phyloP scores from a whole-genome alignment of 2,113 vertebrate genomes.

The Pyrgilauda ruficollis region DNA sequence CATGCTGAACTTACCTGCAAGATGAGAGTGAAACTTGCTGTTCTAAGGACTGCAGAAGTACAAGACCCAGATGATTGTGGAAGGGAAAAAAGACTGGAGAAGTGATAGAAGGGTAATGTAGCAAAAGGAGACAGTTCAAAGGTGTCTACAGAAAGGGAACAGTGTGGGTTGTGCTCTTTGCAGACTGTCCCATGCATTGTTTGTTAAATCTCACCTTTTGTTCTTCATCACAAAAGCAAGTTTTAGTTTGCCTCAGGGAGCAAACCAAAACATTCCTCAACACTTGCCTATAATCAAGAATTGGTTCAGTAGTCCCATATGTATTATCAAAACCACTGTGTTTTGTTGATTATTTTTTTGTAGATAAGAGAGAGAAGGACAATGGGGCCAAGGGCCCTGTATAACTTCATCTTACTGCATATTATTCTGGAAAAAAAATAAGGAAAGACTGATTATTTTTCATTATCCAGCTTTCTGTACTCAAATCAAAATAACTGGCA shows the following conservation, averaged over 20 bases:
- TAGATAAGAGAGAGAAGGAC: neutral
- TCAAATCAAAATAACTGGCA: neutral
- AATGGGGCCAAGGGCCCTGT: neutral
- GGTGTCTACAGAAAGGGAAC: neutral
- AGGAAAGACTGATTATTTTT: neutral
- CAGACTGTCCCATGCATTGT: neutral
- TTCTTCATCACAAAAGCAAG: neutral
- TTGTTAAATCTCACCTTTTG: neutral
- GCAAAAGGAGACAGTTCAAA: neutral
- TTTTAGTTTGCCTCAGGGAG: neutral
- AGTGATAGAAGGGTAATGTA: neutral
- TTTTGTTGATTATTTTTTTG: neutral
- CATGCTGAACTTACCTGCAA: neutral
- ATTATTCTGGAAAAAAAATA: neutral
- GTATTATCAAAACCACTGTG: neutral
- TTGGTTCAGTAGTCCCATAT: neutral
- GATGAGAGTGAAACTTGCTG: accelerated
- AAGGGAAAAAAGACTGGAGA: neutral
- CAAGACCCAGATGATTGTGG: neutral
- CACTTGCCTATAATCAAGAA: neutral
- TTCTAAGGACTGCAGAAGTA: neutral
- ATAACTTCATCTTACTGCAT: neutral
- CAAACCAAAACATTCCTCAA: neutral
- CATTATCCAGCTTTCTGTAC: neutral
- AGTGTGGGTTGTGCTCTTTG: neutral